Evolutionary conservation across 2,797 vertebrate species (phyloP).

Genomic region (Acipenser oxyrinchus): DNA sequence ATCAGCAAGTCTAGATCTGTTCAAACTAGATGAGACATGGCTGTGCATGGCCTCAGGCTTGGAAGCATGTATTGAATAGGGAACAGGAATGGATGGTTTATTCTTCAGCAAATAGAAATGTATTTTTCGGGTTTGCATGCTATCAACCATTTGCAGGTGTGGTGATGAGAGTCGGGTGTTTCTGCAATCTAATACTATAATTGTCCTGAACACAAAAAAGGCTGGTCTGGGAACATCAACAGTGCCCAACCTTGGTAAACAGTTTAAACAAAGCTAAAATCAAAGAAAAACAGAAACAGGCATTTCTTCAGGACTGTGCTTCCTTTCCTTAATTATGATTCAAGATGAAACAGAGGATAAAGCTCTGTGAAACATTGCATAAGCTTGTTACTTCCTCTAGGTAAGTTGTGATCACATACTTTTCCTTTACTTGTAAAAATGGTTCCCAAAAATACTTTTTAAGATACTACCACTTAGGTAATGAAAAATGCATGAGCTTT

Average conservation of each 20-base stretch:
- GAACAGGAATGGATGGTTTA: background rate
- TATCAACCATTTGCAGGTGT: background rate
- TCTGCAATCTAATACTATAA: conserved; percentile 3
- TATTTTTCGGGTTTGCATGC: background rate
- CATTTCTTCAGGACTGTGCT: too few relatives aligned
- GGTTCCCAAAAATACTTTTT: conserved; percentile 33
- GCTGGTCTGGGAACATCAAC: background rate
- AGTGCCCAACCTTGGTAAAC: background rate
- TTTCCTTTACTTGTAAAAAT: conserved; percentile 30
- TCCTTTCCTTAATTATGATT: too few relatives aligned
- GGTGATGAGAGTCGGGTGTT: background rate
- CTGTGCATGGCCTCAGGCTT: conserved; percentile 28
- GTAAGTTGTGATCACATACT: too few relatives aligned
- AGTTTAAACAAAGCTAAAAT: too few relatives aligned
- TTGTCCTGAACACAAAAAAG: conserved; percentile 1
- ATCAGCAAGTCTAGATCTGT: conserved; percentile 17
- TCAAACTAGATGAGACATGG: conserved; percentile 17
- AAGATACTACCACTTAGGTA: conserved; percentile 32
- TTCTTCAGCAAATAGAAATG: background rate
- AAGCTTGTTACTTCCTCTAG: too few relatives aligned
- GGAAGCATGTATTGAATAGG: conserved; percentile 18
- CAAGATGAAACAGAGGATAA: too few relatives aligned
- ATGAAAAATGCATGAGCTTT: conserved; percentile 56
- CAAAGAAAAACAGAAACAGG: too few relatives aligned
- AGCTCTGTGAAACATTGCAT: too few relatives aligned